Evolutionary conservation across 37 sponge, comb jelly and placozoan genomes (phyloP), one percentile per base, ranked within the genome.

Genomic region (Beroe ovata): DNA sequence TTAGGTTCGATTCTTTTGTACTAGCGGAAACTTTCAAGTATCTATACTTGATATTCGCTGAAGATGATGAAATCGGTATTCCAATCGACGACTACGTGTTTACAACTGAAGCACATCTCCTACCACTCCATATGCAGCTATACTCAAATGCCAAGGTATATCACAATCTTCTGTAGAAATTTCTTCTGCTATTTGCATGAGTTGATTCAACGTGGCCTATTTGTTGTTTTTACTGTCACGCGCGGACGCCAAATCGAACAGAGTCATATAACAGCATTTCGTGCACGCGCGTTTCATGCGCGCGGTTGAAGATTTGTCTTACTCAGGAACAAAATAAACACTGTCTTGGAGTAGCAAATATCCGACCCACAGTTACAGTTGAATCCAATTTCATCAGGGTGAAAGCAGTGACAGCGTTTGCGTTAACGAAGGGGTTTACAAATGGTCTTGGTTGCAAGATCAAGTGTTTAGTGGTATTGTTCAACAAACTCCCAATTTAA

Each of bases 21-120:
- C 88, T 97, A 47, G 97, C 97, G 0, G 97, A 97, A 89, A 97
- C 94, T 1, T 94, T 97, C 91, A 97, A 97, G 84, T 97, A 97
- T 63, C 91, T 97, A 8, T 97, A 92, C 62, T 89, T 97, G 37
- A 59, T 95, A 69, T 97, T 95, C 89, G 90, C 94, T 29, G 95
- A 97, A 26, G 94, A 95, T 14, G 89, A 92, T 2, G 94, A 97
- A 32, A 62, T 97, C 14, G 62, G 88, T 4, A 42, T 97, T n/a
- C 90, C 91, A 40, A 89, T 97, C 30, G 94, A 97, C 32, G 92
- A 95, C 64, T 97, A 92, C 88, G 71, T 97, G 25, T 94, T 97
- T 88, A 95, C 93, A 60, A 97, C 97, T 54, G 97, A 97, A 66
- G 97, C 97, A 0, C 97, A 97, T 64, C 89, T 97, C 60, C 59